Evolutionary conservation across 2,888 invertebrate genomes (phyloP).

Genomic region (Deroplatys truncata): DNA sequence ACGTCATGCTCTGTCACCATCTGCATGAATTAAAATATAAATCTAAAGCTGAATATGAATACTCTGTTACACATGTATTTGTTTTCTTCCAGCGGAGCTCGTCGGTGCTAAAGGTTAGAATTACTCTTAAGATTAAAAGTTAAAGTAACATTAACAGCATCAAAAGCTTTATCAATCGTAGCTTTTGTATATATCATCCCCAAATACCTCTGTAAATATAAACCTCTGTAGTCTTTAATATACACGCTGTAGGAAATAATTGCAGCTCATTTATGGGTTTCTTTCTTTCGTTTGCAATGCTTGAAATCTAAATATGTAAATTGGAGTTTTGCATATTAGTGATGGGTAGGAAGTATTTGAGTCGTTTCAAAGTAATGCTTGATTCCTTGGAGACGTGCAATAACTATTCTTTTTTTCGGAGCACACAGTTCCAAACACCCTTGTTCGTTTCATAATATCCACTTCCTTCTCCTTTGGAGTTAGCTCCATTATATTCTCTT

Average conservation of each 20-base stretch:
- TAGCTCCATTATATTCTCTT: no score
- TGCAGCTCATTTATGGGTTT: background rate
- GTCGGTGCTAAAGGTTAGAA: constrained; percentile 43
- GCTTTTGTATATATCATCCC: background rate
- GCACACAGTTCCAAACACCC: no score
- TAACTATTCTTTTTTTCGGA: background rate
- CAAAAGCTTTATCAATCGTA: background rate
- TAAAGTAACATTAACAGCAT: background rate
- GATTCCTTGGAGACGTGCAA: no score
- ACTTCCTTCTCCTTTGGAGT: no score
- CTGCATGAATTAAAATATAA: no score
- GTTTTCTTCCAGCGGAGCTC: constrained; percentile 40
- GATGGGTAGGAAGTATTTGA: background rate
- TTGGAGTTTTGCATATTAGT: background rate
- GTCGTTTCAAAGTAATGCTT: no score
- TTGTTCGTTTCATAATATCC: no score
- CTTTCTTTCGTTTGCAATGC: background rate
- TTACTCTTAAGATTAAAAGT: background rate
- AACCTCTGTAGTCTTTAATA: background rate
- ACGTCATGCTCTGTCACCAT: no score
- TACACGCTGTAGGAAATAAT: background rate
- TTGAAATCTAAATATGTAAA: background rate
- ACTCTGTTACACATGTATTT: background rate
- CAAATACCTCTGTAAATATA: background rate
- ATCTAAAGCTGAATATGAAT: no score